Base-by-base conservation (phyloP, 1,140 invertebrate species). In the Sitophilus oryzae region DNA sequence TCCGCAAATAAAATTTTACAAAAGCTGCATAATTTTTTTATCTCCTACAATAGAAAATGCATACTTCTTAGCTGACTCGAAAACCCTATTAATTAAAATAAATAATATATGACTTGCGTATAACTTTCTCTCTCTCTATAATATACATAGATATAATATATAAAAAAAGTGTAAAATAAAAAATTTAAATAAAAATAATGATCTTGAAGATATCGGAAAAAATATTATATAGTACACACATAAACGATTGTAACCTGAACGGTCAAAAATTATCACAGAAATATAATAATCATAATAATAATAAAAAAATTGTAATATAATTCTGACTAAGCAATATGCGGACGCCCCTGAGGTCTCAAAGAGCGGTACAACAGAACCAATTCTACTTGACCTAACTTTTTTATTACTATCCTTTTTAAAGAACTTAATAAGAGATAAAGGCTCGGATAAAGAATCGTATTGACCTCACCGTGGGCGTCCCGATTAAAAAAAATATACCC, bases 231-330 rank as follows among this genome's bases (percentile, higher is more conserved):
- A 56, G 37, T 43, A 48, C 46, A 51, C n/a, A n/a, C 47, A 42
- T 38, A 45, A 57, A 34, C 21, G 21, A 48, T 49, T 30, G 36
- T 56, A 56, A 57, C 55, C 48, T 46, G 55, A 57, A 14, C 44
- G 64, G 63, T 61, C 50, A 64, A 25, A 52, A 56, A 64, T 57
- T 67, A 67, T 67, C 66, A 67, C 66, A 67, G 66, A 67, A 67
- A 63, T 60, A 64, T 58, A 63, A 52, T 35, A 49, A 56, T 52
- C 37, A 49, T 37, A 46, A 43, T 18, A 22, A 20, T 30, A 40
- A 10, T 34, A 38, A 48, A 50, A 52, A 50, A 56, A 54, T 42
- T 47, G 45, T 51, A 56, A 56, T n/a, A n/a, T 55, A 58, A 58
- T 58, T 51, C 36, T 52, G 55, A 57, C 55, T 57, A 57, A 57